These are phyloP conservation scores for Phrynosoma platyrhinos DNA, from an alignment of 2,113 vertebrate species.

Conservation along the genomic window DNA sequence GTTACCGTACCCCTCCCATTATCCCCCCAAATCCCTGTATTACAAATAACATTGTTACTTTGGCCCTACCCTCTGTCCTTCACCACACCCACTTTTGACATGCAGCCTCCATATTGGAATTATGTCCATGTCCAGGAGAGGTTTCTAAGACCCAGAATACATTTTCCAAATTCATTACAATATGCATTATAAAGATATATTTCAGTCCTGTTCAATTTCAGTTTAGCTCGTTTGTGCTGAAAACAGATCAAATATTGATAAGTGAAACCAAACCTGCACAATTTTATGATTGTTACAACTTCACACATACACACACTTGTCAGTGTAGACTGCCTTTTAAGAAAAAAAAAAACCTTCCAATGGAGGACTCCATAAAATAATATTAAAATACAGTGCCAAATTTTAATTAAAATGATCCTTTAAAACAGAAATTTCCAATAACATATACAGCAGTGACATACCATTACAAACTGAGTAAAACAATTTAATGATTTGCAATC, in stretches of 20 bases:
- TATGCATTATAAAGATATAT: conserved; percentile 5
- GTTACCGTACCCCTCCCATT: no score
- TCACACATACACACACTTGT: no score
- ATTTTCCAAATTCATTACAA: conserved; percentile 10
- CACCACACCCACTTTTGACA: no score
- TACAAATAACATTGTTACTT: no score
- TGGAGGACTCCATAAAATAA: neutral
- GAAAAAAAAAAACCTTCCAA: neutral
- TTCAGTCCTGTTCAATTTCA: neutral
- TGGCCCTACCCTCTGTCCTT: no score
- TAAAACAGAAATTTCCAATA: neutral
- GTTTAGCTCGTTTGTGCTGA: neutral
- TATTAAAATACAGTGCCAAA: neutral
- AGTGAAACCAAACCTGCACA: neutral
- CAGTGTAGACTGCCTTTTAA: neutral
- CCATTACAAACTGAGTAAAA: neutral
- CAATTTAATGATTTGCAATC: neutral
- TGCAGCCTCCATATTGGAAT: no score
- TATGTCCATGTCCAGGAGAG: no score
- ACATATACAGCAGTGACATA: neutral
- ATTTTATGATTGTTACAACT: neutral
- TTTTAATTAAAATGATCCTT: conserved; percentile 4
- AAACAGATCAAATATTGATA: neutral
- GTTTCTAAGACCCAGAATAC: neutral
- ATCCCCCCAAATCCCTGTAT: no score